Evolutionary conservation across 2,113 vertebrate species (phyloP), one percentile per base, ranked within the genome.

Genomic region (Tragelaphus buxtoni): DNA sequence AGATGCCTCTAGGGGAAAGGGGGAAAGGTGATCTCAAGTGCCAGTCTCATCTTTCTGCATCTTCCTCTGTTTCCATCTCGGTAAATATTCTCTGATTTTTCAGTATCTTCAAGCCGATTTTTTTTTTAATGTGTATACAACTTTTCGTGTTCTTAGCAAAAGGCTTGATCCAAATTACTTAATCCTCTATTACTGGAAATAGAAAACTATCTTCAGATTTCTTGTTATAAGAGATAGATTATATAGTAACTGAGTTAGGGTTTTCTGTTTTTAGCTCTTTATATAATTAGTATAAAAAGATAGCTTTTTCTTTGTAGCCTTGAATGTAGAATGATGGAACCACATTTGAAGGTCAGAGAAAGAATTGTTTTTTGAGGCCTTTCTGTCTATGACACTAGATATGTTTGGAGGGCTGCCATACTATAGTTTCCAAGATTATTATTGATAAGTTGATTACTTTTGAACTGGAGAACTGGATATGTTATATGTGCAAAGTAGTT

Each of bases 321-420:
- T 90, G 53, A 63, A 22, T 93, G 51, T 89, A 86, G 51, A 92
- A 63, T 90, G 10, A 11, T 84, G 42, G 51, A 92, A 81, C 9
- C 9, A 88, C 35, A 81, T 72, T 95, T 93, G 45, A 95, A 95
- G 53, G 30, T 72, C 69, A 93, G 39, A 76, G 72, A 92, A 89
- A 63, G 51, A 86, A 60, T 72, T 79, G 2, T 45, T 30, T 81
- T 65, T 51, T 86, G 47, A 95, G 35, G 26, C 26, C 45, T 90
- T 86, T 88, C 61, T 85, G 18, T 58, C 13, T 61, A 9, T 92
- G 51, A 89, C 30, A 80, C 72, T 49, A 80, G 72, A 30, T 93
- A 85, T 90, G 16, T 74, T 65, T 87, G 65, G 87, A 91, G 32
- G 61, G 56, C 47, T 39, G 51, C 39, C 13, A 24, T 65, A 79